phyloP scores from a whole-genome alignment of 2,888 invertebrate species.

The Sipha maydis region DNA sequence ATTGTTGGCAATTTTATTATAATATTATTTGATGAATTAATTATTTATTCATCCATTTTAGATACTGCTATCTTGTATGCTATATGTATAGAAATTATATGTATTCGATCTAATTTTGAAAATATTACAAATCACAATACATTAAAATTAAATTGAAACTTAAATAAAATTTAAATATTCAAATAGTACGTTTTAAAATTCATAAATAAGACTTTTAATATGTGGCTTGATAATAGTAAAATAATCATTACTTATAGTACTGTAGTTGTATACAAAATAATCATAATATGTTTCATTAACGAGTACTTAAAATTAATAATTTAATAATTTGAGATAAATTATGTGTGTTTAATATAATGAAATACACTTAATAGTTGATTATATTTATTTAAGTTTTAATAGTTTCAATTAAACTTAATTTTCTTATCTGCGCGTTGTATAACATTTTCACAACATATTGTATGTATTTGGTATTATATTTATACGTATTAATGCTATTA shows the following conservation, averaged over 20 bases:
- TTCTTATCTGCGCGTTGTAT: slow-evolving; percentile 5
- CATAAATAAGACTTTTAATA: neutral
- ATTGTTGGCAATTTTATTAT: neutral
- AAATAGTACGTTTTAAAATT: neutral
- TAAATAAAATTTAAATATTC: neutral
- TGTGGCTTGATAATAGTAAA: no score
- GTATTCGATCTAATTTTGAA: no score
- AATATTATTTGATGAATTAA: neutral
- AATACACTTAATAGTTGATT: neutral
- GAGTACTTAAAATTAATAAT: no score
- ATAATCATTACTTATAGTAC: no score
- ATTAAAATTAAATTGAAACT: neutral
- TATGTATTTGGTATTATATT: neutral
- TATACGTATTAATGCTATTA: no score
- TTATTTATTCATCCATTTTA: neutral
- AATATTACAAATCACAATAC: no score
- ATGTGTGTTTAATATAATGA: neutral
- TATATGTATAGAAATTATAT: neutral
- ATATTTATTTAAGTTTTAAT: neutral
- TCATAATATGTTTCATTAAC: no score
- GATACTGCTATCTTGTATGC: neutral
- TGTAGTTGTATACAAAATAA: no score
- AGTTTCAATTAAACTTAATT: neutral
- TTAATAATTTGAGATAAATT: no score
- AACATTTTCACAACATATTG: neutral